A percentile compares a stretch with the other conserved stretches of the same genome.
Conservation (phyloP, 2,113 vertebrate species). For the Dromas ardeola region DNA sequence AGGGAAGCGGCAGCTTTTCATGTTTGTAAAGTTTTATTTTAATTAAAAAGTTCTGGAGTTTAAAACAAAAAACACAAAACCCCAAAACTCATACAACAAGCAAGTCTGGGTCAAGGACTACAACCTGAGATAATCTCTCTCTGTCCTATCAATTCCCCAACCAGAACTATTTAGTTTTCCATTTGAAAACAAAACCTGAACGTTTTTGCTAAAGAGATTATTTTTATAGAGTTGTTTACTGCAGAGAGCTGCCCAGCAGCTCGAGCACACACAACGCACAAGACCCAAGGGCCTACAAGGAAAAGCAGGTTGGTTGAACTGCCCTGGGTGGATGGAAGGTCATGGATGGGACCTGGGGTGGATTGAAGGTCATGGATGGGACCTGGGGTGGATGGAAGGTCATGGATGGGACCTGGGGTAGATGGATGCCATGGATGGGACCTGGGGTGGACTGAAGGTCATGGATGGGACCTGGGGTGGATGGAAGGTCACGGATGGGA, state of each 20-base stretch:
- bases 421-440: neutral
- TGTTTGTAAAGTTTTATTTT: neutral
- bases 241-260: neutral
- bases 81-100: neutral
- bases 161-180: neutral
- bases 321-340: neutral
- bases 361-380: too few species aligned
- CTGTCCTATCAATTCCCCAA: neutral
- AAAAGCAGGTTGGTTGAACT: neutral
- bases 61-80: neutral
- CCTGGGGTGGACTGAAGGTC: too few species aligned
- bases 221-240: neutral
- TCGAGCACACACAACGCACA: rapidly evolving
- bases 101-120: neutral
- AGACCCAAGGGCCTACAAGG: neutral
- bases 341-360: neutral
- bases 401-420: neutral
- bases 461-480: too few species aligned
- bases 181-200: neutral
- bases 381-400: too few species aligned
- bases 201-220: rapidly evolving
- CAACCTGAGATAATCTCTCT: neutral
- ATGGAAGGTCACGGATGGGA: too few species aligned
- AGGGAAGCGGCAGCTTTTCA: neutral
- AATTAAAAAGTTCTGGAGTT: neutral